Evolutionary conservation across 2,113 vertebrate genomes (phyloP).

Genomic region (Saimiri boliviensis): DNA sequence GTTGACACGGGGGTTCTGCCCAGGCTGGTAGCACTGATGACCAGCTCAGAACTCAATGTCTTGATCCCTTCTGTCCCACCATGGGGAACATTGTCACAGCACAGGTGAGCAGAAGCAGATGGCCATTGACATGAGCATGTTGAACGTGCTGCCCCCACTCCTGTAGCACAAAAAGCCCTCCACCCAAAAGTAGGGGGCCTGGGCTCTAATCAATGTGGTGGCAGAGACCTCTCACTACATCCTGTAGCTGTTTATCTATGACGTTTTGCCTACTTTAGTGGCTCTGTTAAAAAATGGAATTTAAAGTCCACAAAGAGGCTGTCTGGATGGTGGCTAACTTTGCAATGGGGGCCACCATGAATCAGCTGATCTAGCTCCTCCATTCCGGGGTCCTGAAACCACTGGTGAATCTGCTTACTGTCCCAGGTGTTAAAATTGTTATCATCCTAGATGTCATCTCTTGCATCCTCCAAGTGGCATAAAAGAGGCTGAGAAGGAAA

Average conservation of each 20-base stretch:
- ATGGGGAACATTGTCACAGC: constrained; percentile 93
- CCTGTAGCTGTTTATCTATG: constrained; percentile 90
- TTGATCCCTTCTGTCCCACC: constrained; percentile 90
- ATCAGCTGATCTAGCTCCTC: constrained; percentile 89
- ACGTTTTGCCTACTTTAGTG: constrained; percentile 87
- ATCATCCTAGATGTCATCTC: constrained; percentile 90
- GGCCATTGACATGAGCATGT: constrained; percentile 87
- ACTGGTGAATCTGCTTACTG: constrained; percentile 88
- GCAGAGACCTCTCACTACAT: constrained; percentile 91
- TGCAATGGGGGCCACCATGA: constrained; percentile 88
- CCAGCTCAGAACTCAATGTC: constrained; percentile 82
- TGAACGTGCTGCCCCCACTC: constrained; percentile 85
- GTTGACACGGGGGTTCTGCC: constrained; percentile 88
- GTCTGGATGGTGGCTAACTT: constrained; percentile 94
- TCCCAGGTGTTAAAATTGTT: constrained; percentile 89
- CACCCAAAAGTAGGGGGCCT: constrained; percentile 93
- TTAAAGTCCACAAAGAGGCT: constrained; percentile 92
- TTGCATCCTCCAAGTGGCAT: constrained; percentile 91
- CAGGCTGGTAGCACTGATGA: constrained; percentile 89
- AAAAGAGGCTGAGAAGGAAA: constrained; percentile 88
- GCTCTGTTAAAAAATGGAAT: constrained; percentile 89
- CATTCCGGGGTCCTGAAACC: constrained; percentile 89
- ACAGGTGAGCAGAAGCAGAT: constrained; percentile 93
- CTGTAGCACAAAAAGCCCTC: constrained; percentile 85
- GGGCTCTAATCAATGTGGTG: constrained; percentile 92